phyloP scores from a whole-genome alignment of 2,888 invertebrate species.

The Cephus rjabovi region DNA sequence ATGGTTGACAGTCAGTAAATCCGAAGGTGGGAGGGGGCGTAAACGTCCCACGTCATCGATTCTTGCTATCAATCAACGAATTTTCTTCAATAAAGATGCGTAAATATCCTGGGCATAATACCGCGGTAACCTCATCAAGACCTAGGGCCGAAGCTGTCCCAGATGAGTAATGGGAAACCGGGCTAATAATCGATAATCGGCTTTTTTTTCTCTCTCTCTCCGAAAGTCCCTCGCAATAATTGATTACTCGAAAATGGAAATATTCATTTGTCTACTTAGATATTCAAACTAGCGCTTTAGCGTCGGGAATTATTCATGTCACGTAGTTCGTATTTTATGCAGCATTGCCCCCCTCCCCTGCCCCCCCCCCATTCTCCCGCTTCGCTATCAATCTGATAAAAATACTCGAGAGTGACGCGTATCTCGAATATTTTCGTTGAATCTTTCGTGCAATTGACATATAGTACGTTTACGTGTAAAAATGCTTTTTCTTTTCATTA shows the following conservation, averaged over 20 bases:
- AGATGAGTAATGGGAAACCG: background rate
- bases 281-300: conserved; percentile 44
- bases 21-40: too few species aligned
- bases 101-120: too few species aligned
- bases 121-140: background rate
- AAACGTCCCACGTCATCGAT: too few species aligned
- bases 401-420: background rate
- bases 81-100: too few species aligned
- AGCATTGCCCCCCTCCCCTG: conserved; percentile 37
- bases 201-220: background rate
- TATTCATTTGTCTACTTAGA: conserved; percentile 35
- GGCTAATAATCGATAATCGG: background rate
- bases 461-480: too few species aligned
- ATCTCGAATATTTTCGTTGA: background rate
- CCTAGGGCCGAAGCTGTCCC: background rate
- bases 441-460: background rate
- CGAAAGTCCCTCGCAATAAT: conserved; percentile 13
- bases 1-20: too few species aligned
- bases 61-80: too few species aligned
- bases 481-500: too few species aligned
- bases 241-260: conserved; percentile 20
- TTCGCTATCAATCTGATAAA: conserved; percentile 3
- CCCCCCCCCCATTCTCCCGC: conserved; percentile 18
- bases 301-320: conserved; percentile 59
- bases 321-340: conserved; percentile 59